Conservation (phyloP, 2,797 vertebrate genomes). For the Etheostoma perlongum region DNA sequence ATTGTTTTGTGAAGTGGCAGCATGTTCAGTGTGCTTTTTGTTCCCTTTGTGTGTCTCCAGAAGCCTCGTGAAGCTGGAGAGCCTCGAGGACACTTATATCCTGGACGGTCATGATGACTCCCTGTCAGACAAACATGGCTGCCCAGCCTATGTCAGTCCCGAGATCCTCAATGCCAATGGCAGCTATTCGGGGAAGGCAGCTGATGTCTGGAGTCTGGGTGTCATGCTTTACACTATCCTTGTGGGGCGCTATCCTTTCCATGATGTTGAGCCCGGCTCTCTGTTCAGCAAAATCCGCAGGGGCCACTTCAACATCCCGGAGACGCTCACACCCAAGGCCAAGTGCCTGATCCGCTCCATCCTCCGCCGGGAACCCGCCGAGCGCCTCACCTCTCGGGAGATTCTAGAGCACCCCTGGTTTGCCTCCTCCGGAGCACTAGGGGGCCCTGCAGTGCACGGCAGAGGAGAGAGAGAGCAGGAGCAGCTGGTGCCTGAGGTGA, state of each 20-base stretch:
- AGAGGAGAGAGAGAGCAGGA: constrained; percentile 92
- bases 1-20: background rate
- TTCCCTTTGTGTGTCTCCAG: constrained; percentile 72
- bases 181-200: constrained; percentile 99
- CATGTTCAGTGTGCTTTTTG: constrained; percentile 10
- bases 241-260: constrained; percentile 98
- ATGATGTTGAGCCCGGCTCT: constrained; percentile 97
- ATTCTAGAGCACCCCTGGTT: constrained; percentile 99
- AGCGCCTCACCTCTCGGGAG: constrained; percentile 97
- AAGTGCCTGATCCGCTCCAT: constrained; percentile 99
- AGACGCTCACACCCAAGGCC: constrained; percentile 97
- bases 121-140: constrained; percentile 98
- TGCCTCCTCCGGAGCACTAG: constrained; percentile 86
- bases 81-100: constrained; percentile 97
- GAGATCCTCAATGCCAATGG: constrained; percentile 98
- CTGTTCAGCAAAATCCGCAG: constrained; percentile 99
- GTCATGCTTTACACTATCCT: constrained; percentile 99
- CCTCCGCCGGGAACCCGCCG: constrained; percentile 95
- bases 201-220: constrained; percentile 98
- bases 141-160: constrained; percentile 98
- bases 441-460: constrained; percentile 86
- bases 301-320: constrained; percentile 99
- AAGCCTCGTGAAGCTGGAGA: constrained; percentile 96
- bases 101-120: constrained; percentile 94
- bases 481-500: constrained; percentile 98